Percentiles rank a stretch among this genome's conserved stretches.
Evolutionary conservation across 2,888 invertebrate genomes (phyloP).

Genomic region (Seladonia tumulorum): DNA sequence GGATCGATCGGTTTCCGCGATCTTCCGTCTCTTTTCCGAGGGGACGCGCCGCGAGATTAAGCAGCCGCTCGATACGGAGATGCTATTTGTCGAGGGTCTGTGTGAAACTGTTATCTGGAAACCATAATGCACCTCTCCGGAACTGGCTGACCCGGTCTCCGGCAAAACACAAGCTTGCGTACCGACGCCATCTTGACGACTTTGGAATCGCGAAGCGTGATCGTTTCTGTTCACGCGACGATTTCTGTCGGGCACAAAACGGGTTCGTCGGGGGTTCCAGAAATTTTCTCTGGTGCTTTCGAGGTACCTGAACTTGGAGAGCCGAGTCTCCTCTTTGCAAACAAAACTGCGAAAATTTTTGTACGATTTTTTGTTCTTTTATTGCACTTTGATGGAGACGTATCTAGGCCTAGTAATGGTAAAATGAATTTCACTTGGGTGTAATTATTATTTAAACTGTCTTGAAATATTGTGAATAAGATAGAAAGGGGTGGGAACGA

Average conservation of each 20-base stretch:
- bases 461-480: too few relatives aligned
- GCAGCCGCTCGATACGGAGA: slow-evolving; percentile 71
- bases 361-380: too few relatives aligned
- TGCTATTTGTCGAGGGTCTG: slow-evolving; percentile 74
- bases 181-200: slow-evolving; percentile 31
- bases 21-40: slow-evolving; percentile 36
- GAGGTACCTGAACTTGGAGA: neutral
- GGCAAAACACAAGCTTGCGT: slow-evolving; percentile 25
- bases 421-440: too few relatives aligned
- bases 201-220: neutral
- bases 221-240: too few relatives aligned
- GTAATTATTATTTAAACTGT: too few relatives aligned
- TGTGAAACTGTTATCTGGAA: slow-evolving; percentile 73
- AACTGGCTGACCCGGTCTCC: slow-evolving; percentile 3
- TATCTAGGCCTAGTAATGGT: too few relatives aligned
- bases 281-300: neutral
- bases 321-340: too few relatives aligned
- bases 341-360: too few relatives aligned
- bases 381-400: too few relatives aligned
- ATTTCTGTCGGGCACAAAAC: too few relatives aligned
- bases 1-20: slow-evolving; percentile 44
- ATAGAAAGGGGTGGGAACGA: too few relatives aligned
- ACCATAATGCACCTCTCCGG: slow-evolving; percentile 70
- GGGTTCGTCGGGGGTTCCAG: neutral
- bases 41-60: slow-evolving; percentile 67